These are phyloP conservation scores for Masnerella sp. DNA, from an alignment of 2,888 invertebrate genomes.

Conservation along the genomic window DNA sequence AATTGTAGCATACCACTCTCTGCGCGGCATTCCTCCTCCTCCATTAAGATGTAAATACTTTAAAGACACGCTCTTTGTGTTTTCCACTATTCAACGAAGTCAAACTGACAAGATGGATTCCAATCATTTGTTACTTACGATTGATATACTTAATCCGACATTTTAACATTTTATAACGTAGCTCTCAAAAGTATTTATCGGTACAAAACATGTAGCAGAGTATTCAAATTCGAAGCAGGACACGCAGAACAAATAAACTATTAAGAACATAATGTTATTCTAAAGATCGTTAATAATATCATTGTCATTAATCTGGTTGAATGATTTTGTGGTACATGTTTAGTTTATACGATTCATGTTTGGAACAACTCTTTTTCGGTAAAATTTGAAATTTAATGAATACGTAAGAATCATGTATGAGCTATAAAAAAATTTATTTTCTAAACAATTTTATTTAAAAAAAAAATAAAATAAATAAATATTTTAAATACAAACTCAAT, in stretches of 20 bases:
- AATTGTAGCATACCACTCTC: slow-evolving; percentile 46
- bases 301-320: slow-evolving; percentile 9
- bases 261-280: slow-evolving; percentile 41
- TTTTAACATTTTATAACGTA: slow-evolving; percentile 54
- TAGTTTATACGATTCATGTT: background rate
- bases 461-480: too few species aligned
- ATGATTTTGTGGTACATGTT: background rate
- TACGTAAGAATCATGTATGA: background rate
- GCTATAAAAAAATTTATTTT: too few species aligned
- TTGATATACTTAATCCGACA: slow-evolving; percentile 47
- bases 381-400: too few species aligned
- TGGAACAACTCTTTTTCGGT: background rate
- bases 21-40: slow-evolving; percentile 30
- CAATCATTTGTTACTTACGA: slow-evolving; percentile 41
- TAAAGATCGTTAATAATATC: slow-evolving; percentile 37
- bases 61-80: slow-evolving; percentile 18
- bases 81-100: slow-evolving; percentile 7
- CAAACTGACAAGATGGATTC: slow-evolving; percentile 14
- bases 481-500: too few species aligned
- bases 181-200: slow-evolving; percentile 51
- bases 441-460: too few species aligned
- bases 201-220: slow-evolving; percentile 30
- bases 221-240: slow-evolving; percentile 20
- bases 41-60: slow-evolving; percentile 39
- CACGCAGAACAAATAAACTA: slow-evolving; percentile 10